These are phyloP conservation scores for Diphyllodes magnificus DNA, from an alignment of 2,113 vertebrate genomes.

Conservation along the genomic window DNA sequence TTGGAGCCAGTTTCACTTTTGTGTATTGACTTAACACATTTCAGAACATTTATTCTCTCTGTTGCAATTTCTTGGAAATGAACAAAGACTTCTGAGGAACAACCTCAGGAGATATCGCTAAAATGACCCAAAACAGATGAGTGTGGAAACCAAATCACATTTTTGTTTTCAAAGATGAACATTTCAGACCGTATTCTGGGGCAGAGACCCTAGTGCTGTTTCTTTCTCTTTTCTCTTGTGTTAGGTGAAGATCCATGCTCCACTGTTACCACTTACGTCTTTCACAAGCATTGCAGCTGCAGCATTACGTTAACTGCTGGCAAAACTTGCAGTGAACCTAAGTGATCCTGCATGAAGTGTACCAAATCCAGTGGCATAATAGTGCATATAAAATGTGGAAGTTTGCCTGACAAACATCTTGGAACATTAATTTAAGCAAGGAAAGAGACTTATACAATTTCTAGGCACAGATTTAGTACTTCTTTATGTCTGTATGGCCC, in stretches of 20 bases:
- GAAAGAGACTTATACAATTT: neutral
- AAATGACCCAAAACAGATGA: neutral
- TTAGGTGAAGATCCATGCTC: neutral
- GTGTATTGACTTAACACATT: neutral
- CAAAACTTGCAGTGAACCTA: neutral
- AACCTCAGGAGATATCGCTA: neutral
- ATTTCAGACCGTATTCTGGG: neutral
- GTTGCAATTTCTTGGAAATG: neutral
- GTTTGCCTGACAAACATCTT: neutral
- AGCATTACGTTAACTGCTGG: neutral
- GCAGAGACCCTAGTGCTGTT: neutral
- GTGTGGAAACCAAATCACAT: neutral
- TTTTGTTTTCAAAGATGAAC: neutral
- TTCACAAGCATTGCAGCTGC: neutral
- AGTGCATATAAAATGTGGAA: neutral
- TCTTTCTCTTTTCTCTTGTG: neutral
- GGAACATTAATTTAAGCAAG: neutral
- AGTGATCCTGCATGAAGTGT: neutral
- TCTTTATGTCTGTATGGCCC: neutral
- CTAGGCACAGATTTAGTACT: neutral
- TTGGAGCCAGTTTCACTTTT: neutral
- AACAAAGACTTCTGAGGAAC: neutral
- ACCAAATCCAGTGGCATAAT: neutral
- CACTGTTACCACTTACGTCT: neutral
- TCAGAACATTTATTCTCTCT: neutral